phyloP scores from a whole-genome alignment of 2,113 vertebrate genomes.

The Verasper variegatus region DNA sequence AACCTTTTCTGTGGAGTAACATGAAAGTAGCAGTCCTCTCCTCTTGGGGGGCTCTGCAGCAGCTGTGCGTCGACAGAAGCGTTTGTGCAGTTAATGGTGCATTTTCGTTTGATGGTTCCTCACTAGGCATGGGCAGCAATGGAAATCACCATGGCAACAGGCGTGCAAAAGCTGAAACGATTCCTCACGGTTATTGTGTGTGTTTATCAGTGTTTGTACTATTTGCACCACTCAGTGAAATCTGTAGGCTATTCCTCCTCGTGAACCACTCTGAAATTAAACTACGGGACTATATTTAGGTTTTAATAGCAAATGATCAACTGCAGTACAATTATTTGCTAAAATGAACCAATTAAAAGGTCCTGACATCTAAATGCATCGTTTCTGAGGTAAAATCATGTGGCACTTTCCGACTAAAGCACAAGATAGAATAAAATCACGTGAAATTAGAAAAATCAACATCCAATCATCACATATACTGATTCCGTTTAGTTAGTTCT shows the following conservation, averaged over 20 bases:
- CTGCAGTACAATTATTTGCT: neutral
- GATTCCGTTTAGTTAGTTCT: neutral
- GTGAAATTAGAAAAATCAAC: conserved; percentile 26
- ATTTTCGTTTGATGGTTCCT: conserved; percentile 65
- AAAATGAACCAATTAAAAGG: neutral
- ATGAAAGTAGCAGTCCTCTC: conserved; percentile 34
- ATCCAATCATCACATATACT: conserved; percentile 3
- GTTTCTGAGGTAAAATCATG: conserved; percentile 1
- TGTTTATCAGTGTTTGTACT: conserved; percentile 10
- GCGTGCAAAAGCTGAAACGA: conserved; percentile 43
- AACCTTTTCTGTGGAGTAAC: conserved; percentile 19
- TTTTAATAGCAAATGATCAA: conserved; percentile 2
- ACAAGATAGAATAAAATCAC: neutral
- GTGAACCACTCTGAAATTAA: neutral
- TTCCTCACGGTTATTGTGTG: conserved; percentile 19
- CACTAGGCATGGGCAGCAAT: conserved; percentile 50
- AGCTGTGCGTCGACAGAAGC: conserved; percentile 30
- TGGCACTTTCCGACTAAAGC: neutral
- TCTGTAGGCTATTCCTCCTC: neutral
- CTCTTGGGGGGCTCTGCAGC: conserved; percentile 8
- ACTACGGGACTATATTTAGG: neutral
- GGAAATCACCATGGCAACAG: conserved; percentile 77
- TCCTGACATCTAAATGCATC: neutral
- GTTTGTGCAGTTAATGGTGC: conserved; percentile 37
- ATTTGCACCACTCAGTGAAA: conserved; percentile 1